Base-by-base conservation (phyloP, 1,140 invertebrate genomes). In the Aphelinus atriplicis region DNA sequence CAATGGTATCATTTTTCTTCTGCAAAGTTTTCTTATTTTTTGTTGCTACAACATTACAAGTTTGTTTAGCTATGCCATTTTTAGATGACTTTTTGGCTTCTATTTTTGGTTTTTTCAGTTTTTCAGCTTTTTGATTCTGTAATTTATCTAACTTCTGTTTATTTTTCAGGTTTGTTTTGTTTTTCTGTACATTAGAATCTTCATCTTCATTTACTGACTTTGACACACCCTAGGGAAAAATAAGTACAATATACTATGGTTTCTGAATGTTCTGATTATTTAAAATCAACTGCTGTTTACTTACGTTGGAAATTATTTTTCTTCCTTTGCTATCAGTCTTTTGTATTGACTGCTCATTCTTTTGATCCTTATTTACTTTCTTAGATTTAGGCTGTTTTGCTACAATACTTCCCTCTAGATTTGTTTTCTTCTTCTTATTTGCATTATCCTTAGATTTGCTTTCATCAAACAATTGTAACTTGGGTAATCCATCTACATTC, bases 401-500 rank as follows among this genome's bases (percentile, higher is more conserved):
- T 53, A 9, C 4, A 6, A 53, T 53, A 53, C 51, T 53, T 53
- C 9, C 9, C 9, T 53, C 51, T 53, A 26, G 26, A 26, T 26
- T 65, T 58, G 56, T 51, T 60, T 66, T 60, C n/a, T 61, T 61
- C 26, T 61, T 45, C 51, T 67, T 66, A 2, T 45, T 60, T 46
- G 51, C 53, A 43, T 51, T 43, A 58, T n/a, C 60, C 26, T 50
- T 55, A 5, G 46, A 4, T 53, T 7, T 50, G 42, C 42, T 56
- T 63, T 68, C 61, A 9, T 75, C 26, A 71, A 65, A 65, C 0
- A 70, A 26, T 51, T 75, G 65, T 57, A 75, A 26, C 58, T 75
- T 62, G 81, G 75, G 57, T 69, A 75, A 26, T 57, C 80, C 43
- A 62, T 58, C 50, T 73, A 10, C 45, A 73, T 77, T 72, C 79